Percentiles rank a stretch among this genome's conserved stretches.
Conservation (phyloP, 2,113 vertebrate genomes). For the Hydropotes inermis region DNA sequence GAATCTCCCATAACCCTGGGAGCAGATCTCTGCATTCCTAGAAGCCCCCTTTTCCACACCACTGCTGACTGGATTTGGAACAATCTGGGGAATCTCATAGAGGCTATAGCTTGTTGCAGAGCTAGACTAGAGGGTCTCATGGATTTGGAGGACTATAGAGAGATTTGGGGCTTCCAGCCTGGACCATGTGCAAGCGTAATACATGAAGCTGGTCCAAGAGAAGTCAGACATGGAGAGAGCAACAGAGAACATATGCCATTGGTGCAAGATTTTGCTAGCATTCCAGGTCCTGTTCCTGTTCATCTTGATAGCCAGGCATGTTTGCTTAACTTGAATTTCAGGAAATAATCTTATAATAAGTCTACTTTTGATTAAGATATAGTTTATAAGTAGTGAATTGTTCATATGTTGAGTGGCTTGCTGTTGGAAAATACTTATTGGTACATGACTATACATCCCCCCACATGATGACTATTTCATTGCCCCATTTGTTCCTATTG, state of each 20-base stretch:
- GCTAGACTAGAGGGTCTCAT: neutral
- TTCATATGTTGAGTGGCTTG: neutral
- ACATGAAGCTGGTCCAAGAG: neutral
- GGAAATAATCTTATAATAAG: neutral
- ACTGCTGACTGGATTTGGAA: neutral
- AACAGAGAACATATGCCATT: neutral
- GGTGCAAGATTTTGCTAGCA: neutral
- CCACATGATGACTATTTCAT: fast-evolving
- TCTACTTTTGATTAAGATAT: neutral
- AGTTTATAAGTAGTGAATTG: neutral
- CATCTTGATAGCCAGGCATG: neutral
- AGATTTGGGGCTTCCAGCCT: neutral
- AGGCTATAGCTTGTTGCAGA: neutral
- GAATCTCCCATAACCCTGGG: neutral
- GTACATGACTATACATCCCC: neutral
- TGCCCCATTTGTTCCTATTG: neutral
- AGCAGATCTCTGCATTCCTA: neutral
- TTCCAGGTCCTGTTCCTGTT: neutral
- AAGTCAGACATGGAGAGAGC: neutral
- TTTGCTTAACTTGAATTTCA: neutral
- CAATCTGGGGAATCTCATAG: neutral
- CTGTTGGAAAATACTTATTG: neutral
- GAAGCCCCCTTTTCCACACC: too few species aligned
- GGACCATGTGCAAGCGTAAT: neutral
- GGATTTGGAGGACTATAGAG: too few species aligned